Percentiles rank a stretch among this genome's conserved stretches.
These are phyloP conservation scores for Myotis planiceps DNA, from an alignment of 2,797 vertebrate genomes.

Conservation along the genomic window DNA sequence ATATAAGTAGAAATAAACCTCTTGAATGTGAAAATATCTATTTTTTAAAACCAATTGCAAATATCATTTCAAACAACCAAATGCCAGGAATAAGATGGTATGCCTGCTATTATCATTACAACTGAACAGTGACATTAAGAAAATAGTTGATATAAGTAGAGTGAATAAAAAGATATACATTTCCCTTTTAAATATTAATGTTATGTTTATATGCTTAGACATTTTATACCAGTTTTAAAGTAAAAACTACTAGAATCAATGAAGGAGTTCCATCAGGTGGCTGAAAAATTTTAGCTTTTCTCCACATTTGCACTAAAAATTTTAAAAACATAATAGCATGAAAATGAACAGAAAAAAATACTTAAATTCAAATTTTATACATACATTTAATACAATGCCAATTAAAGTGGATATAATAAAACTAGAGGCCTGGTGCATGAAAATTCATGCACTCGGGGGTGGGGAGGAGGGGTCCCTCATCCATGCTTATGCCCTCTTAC, in stretches of 20 bases:
- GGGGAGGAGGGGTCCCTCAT: too few relatives aligned
- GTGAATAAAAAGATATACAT: background rate
- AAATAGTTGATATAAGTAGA: background rate
- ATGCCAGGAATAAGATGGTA: background rate
- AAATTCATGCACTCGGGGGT: too few relatives aligned
- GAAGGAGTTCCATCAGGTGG: background rate
- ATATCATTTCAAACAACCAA: slow-evolving; percentile 14
- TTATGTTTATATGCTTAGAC: background rate
- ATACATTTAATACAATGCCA: background rate
- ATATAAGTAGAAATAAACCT: background rate
- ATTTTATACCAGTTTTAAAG: slow-evolving; percentile 16
- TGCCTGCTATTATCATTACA: background rate
- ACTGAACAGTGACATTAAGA: background rate
- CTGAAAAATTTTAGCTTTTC: background rate
- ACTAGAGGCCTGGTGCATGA: background rate
- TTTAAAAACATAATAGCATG: background rate
- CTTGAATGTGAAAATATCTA: background rate
- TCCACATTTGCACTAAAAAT: background rate
- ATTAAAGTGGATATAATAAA: background rate
- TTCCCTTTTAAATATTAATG: background rate
- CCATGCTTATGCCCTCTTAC: accelerated
- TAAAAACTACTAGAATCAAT: background rate
- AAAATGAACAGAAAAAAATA: slow-evolving; percentile 6
- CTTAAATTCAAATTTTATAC: background rate
- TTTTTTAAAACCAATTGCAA: background rate